Conservation (phyloP, 2,797 vertebrate genomes). For the Luscinia luscinia region DNA sequence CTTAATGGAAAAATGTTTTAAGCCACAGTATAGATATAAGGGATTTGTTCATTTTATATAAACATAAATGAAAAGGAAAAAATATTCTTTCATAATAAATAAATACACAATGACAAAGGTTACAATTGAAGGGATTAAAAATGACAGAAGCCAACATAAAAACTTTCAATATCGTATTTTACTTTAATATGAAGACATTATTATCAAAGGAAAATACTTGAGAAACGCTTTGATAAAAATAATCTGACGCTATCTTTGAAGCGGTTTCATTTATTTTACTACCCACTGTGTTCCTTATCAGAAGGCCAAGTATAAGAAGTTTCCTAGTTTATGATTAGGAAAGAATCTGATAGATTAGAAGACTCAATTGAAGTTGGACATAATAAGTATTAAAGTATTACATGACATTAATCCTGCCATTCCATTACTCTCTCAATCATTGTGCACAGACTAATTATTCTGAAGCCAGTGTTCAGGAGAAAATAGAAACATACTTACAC, state of each 20-base stretch:
- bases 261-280: constrained; percentile 91
- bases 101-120: constrained; percentile 77
- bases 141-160: constrained; percentile 81
- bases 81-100: constrained; percentile 71
- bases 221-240: constrained; percentile 89
- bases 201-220: constrained; percentile 84
- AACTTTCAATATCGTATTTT: constrained; percentile 83
- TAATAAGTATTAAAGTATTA: constrained; percentile 99
- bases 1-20: constrained; percentile 64
- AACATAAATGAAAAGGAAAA: constrained; percentile 72
- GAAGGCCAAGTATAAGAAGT: constrained; percentile 93
- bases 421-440: constrained; percentile 93
- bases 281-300: constrained; percentile 91
- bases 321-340: constrained; percentile 92
- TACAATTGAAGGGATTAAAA: constrained; percentile 80
- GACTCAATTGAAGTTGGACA: constrained; percentile 93
- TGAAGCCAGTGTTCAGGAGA: constrained; percentile 82
- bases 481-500: constrained; percentile 92
- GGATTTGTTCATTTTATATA: constrained; percentile 65
- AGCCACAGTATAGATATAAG: constrained; percentile 53
- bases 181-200: constrained; percentile 86
- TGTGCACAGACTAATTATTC: constrained; percentile 92
- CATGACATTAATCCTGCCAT: constrained; percentile 99
- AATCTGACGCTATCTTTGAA: constrained; percentile 93
- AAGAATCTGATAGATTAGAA: constrained; percentile 92